Percentiles rank a stretch among this genome's conserved stretches.
These are phyloP conservation scores for Poecilobothrus nobilitatus DNA, from an alignment of 2,888 invertebrate genomes.

Conservation along the genomic window DNA sequence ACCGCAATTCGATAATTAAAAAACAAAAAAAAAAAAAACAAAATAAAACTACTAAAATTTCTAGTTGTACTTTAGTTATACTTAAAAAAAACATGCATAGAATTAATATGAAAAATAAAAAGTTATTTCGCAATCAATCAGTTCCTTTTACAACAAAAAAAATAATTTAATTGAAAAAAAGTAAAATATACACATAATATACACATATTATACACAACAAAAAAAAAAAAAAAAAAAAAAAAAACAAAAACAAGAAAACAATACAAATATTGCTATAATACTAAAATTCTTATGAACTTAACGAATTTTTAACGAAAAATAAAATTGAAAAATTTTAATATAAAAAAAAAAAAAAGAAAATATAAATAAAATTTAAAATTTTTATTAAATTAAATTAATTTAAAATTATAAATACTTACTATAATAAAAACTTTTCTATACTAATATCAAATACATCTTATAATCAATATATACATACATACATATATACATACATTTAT, in stretches of 20 bases:
- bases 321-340: not conserved
- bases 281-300: conserved; percentile 1
- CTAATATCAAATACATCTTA: too few relatives aligned
- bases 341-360: too few relatives aligned
- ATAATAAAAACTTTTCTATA: too few relatives aligned
- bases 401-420: too few relatives aligned
- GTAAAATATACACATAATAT: not conserved
- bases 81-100: not conserved
- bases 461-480: too few relatives aligned
- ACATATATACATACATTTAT: too few relatives aligned
- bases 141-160: not conserved
- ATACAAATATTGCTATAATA: not conserved
- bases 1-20: too few relatives aligned
- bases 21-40: conserved; percentile 4
- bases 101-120: not conserved
- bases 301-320: not conserved
- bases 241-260: not conserved
- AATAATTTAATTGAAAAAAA: too few relatives aligned
- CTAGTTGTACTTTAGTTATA: conserved; percentile 4
- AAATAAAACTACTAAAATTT: not conserved
- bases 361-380: too few relatives aligned
- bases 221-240: too few relatives aligned
- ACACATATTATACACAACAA: not conserved
- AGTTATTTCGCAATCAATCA: not conserved
- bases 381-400: too few relatives aligned